Base-by-base conservation (phyloP, 2,797 vertebrate species). In the Tenualosa thibaudeaui region DNA sequence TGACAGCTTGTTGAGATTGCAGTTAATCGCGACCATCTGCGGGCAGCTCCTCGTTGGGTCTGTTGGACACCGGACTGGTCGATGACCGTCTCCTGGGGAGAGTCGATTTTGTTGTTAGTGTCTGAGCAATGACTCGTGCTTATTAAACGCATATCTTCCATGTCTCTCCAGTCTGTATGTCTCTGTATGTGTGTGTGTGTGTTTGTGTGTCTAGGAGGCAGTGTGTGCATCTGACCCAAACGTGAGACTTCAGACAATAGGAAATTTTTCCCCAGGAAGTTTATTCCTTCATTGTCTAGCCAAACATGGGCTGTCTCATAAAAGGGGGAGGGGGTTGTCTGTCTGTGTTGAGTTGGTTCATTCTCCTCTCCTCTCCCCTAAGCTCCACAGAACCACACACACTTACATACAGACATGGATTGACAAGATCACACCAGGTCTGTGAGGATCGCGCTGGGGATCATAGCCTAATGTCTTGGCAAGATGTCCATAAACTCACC, bases 1-100 rank as follows among this genome's bases (percentile, higher is more conserved):
- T 92, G 90, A 92, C 91, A 93, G 88, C 87, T 88, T 91, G 89
- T 75, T 75, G 68, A 75, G 68, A 75, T 75, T 75, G 15, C 31
- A 40, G 31, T 40, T 75, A 75, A 75, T 43, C 68, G 31, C 3
- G 31, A 75, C 68, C 68, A 75, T 37, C 68, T 75, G 68, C 31
- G 37, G 68, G 68, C 31, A 37, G 68, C 68, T 75, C 31, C 31
- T 19, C 31, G 31, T 40, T 13, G 13, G 13, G 37, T 75, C 68
- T 75, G 10, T 31, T 24, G 62, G 68, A 75, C 68, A 65, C 37
- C 31, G 17, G 68, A 43, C 68, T 75, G 68, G 68, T 26, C 13
- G 68, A 4, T 75, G 68, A 40, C 68, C 37, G 31, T 75, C 68
- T 75, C 68, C 37, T 5, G 31, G 68, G 68, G 68, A 75, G 68